A percentile compares a stretch with the other conserved stretches of the same genome.
These are phyloP conservation scores for Drosophila peninsularis DNA, from an alignment of 2,888 invertebrate species.

Conservation along the genomic window DNA sequence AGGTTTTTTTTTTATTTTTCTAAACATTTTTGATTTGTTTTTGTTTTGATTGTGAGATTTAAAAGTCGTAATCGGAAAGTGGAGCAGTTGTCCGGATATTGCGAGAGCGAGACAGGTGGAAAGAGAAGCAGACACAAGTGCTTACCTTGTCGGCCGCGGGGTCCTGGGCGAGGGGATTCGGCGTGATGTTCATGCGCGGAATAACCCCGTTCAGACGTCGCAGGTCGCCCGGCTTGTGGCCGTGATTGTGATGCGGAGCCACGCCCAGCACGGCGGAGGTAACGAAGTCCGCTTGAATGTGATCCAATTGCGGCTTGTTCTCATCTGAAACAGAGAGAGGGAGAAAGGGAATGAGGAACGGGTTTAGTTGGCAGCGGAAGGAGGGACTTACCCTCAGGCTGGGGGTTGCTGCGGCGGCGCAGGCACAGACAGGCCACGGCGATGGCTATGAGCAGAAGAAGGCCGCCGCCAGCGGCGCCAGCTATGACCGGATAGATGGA, in stretches of 20 bases:
- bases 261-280: slow-evolving; percentile 82
- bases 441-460: slow-evolving; percentile 80
- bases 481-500: slow-evolving; percentile 83
- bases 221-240: slow-evolving; percentile 55
- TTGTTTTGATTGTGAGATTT: slow-evolving; percentile 15
- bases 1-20: slow-evolving; percentile 28
- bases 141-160: slow-evolving; percentile 80
- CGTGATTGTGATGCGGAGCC: slow-evolving; percentile 50
- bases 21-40: slow-evolving; percentile 3
- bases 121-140: neutral
- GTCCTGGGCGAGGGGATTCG: slow-evolving; percentile 84
- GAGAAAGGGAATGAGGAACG: neutral
- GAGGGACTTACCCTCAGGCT: slow-evolving; percentile 80
- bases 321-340: slow-evolving; percentile 70
- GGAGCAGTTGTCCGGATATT: slow-evolving; percentile 4
- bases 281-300: slow-evolving; percentile 84
- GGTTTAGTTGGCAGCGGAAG: neutral
- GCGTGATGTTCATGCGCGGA: slow-evolving; percentile 84
- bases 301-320: slow-evolving; percentile 84
- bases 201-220: slow-evolving; percentile 83
- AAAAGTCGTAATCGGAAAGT: slow-evolving; percentile 20
- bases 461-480: slow-evolving; percentile 83
- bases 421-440: slow-evolving; percentile 83
- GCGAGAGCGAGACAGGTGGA: neutral
- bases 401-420: slow-evolving; percentile 78